These are phyloP conservation scores for Pontoporia blainvillei DNA, from an alignment of 2,113 vertebrate species.

Conservation along the genomic window DNA sequence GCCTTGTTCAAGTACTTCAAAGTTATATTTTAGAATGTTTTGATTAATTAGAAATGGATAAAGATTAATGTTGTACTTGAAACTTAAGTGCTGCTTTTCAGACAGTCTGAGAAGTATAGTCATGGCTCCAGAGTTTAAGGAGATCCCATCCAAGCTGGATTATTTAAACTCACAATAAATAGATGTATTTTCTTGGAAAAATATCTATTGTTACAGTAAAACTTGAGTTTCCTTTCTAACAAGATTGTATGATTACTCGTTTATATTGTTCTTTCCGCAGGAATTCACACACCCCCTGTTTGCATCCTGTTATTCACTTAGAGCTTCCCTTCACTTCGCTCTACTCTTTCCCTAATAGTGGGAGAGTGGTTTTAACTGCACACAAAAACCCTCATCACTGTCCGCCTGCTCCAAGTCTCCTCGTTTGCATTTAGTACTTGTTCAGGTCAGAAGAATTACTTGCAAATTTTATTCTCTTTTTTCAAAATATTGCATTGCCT, in stretches of 20 bases:
- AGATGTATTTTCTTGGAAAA: constrained; percentile 86
- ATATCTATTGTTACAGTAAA: constrained; percentile 88
- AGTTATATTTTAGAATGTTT: background rate
- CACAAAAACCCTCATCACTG: constrained; percentile 38
- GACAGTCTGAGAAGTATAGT: background rate
- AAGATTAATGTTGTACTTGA: constrained; percentile 22
- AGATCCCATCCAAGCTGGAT: constrained; percentile 74
- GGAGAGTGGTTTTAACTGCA: background rate
- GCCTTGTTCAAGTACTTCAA: background rate
- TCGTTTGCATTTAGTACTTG: background rate
- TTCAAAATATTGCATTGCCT: background rate
- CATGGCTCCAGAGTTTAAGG: constrained; percentile 48
- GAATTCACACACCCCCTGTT: constrained; percentile 87
- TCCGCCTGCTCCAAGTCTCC: background rate
- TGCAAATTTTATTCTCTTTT: background rate
- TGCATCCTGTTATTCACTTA: constrained; percentile 90
- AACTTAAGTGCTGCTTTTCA: constrained; percentile 36
- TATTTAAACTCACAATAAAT: constrained; percentile 83
- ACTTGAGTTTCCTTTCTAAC: constrained; percentile 85
- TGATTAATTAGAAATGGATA: background rate
- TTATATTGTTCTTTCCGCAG: constrained; percentile 91
- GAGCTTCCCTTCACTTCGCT: constrained; percentile 80
- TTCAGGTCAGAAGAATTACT: background rate
- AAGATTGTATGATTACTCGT: constrained; percentile 87
- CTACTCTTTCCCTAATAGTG: constrained; percentile 66